phyloP scores from a whole-genome alignment of 2,113 vertebrate species.

The Verasper variegatus region DNA sequence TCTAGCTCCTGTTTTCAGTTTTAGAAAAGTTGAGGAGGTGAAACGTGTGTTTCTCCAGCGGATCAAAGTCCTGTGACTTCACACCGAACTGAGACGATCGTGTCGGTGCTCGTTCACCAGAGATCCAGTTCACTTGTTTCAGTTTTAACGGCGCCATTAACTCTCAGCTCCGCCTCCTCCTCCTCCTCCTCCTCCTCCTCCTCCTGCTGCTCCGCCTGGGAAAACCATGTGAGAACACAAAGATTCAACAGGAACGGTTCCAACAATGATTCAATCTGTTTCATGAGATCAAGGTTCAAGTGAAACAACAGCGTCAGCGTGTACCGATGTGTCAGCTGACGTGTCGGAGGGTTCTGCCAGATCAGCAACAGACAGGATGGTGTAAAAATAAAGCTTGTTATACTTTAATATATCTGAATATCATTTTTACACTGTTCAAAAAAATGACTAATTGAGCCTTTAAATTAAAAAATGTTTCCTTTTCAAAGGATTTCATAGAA shows the following conservation, averaged over 20 bases:
- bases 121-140: conserved; percentile 46
- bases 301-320: conserved; percentile 11
- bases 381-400: too few relatives aligned
- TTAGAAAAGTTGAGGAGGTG: not conserved
- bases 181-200: conserved; percentile 17
- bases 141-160: conserved; percentile 30
- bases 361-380: too few relatives aligned
- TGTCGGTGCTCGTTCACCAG: conserved; percentile 11
- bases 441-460: too few relatives aligned
- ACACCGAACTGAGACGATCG: conserved; percentile 28
- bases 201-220: conserved; percentile 26
- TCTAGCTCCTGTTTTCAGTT: too few relatives aligned
- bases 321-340: conserved; percentile 20
- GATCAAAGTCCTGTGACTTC: conserved; percentile 40
- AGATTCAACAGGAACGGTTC: conserved; percentile 8
- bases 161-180: conserved; percentile 8
- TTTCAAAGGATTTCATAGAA: too few relatives aligned
- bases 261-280: conserved; percentile 33
- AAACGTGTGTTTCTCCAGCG: not conserved
- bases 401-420: too few relatives aligned
- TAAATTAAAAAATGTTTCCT: too few relatives aligned
- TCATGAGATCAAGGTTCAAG: conserved; percentile 19
- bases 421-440: too few relatives aligned
- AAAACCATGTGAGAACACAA: conserved; percentile 32
- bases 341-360: not conserved